These are phyloP conservation scores for Hydropsyche betteni DNA, from an alignment of 2,888 invertebrate species.

Conservation along the genomic window DNA sequence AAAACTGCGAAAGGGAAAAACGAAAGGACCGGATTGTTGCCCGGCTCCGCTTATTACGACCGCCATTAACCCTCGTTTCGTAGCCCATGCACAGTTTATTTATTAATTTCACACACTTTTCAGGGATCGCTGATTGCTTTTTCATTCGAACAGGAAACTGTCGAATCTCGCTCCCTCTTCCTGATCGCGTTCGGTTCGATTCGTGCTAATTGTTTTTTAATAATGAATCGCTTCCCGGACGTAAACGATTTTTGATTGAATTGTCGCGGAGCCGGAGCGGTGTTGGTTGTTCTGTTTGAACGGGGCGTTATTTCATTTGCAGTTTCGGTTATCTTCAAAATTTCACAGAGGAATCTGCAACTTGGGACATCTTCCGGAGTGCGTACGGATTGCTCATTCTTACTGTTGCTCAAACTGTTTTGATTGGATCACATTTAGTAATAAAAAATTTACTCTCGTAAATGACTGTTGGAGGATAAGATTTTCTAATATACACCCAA, in stretches of 20 bases:
- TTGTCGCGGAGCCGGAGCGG: constrained; percentile 10
- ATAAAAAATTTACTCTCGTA: too few relatives aligned
- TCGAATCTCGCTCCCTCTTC: neutral
- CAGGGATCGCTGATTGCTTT: constrained; percentile 45
- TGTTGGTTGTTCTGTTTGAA: neutral
- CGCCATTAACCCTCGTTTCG: constrained; percentile 9
- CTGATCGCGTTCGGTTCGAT: constrained; percentile 12
- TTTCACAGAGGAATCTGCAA: neutral
- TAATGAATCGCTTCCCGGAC: constrained; percentile 15
- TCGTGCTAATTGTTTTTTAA: constrained; percentile 29
- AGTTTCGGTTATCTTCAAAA: constrained; percentile 14
- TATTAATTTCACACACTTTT: too few relatives aligned
- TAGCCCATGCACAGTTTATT: neutral
- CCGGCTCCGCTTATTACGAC: constrained; percentile 5
- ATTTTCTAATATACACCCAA: too few relatives aligned
- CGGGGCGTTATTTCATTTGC: constrained; percentile 20
- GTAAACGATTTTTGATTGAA: constrained; percentile 28
- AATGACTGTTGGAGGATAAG: too few relatives aligned
- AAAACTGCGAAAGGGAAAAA: neutral
- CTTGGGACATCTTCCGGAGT: constrained; percentile 10
- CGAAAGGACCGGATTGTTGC: too few relatives aligned
- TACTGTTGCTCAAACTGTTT: too few relatives aligned
- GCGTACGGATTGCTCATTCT: neutral
- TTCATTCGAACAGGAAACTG: constrained; percentile 49
- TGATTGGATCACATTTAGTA: too few relatives aligned